Base-by-base conservation (phyloP, 2,113 vertebrate species). In the Cranoglanis bouderius region DNA sequence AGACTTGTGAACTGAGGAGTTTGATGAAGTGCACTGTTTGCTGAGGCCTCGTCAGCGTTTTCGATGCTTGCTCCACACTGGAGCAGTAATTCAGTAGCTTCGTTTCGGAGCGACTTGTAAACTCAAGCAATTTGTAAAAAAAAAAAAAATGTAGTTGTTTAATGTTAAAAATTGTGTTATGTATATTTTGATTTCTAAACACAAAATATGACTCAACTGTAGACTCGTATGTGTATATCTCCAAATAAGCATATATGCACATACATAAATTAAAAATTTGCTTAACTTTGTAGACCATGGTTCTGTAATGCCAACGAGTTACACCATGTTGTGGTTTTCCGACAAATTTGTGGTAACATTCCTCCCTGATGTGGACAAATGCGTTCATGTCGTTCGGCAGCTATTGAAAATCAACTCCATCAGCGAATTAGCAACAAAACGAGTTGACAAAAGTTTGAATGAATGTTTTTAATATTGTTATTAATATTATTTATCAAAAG, bases 401-500 rank as follows among this genome's bases (percentile, higher is more conserved):
- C 98, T 99, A 97, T 95, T 92, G 95, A 95, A 95, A 94, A 93
- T 93, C 93, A 88, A 88, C 74, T 93, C 92, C 90, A 93, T 87
- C 82, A 92, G 94, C 96, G 94, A 94, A 94, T 95, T 95, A 93
- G 92, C 95, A 96, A 95, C 94, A 95, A 97, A 97, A 96, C 96
- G 95, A 97, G 97, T 97, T 96, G 96, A 97, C 96, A 96, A 94
- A 94, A 96, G 95, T 96, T 96, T 97, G 96, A 98, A 96, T 98
- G 96, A 95, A 95, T 96, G 94, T 95, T 70, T 94, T 95, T 94
- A 93, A 94, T 94, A 92, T 94, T 95, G 88, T 96, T 94, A 95
- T 97, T 97, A 95, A 92, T 94, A 96, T 98, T 99, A 99, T 99
- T 99, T 99, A 99, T 99, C 98, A 86, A 96, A 91, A 97, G 94